Evolutionary conservation across 2,888 invertebrate species (phyloP), one percentile per base, ranked within the genome.

Genomic region (Drosophila formosana): DNA sequence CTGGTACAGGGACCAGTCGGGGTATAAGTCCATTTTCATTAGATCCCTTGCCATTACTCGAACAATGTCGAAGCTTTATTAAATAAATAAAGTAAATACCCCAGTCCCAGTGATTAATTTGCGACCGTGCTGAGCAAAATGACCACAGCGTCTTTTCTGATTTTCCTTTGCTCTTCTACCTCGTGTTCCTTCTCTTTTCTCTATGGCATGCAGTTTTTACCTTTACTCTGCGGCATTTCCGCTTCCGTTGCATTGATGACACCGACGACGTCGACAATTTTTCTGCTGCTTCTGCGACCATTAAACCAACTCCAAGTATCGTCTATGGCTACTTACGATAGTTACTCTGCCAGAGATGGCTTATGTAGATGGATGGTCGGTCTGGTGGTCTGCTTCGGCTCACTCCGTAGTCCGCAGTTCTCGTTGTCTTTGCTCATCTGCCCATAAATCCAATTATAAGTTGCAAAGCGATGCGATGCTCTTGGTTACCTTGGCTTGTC

Each of bases 381-480:
- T 57, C 58, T 65, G 64, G 37, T 51, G 45, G 55, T 61, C 64
- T 11, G 13, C 45, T 50, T 43, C 34, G 34, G 51, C 49, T 47
- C 23, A 45, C 47, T 57, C 62, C 32, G n/a, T 50, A 53, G 51
- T 50, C 41, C 28, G 52, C 37, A 39, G 25, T 39, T 51, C 45
- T 46, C 30, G 58, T 72, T 72, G 62, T 66, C 53, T 52, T 47
- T 65, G 49, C 50, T 18, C 28, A 45, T 53, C 63, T 75, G 65
- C 66, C 63, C 87, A 86, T 83, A 86, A 84, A 83, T 86, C 87
- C 86, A 86, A 84, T 84, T 86, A 86, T 81, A 86, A 86, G 71
- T 83, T 86, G 72, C 66, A 72, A 77, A 74, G 67, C 70, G 65
- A 76, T 67, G 68, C 61, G 66, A 69, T 60, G 71, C 62, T 75